A percentile compares a stretch with the other conserved stretches of the same genome.
phyloP scores from a whole-genome alignment of 2,888 invertebrate genomes.

The Lithophane semibrunnea region DNA sequence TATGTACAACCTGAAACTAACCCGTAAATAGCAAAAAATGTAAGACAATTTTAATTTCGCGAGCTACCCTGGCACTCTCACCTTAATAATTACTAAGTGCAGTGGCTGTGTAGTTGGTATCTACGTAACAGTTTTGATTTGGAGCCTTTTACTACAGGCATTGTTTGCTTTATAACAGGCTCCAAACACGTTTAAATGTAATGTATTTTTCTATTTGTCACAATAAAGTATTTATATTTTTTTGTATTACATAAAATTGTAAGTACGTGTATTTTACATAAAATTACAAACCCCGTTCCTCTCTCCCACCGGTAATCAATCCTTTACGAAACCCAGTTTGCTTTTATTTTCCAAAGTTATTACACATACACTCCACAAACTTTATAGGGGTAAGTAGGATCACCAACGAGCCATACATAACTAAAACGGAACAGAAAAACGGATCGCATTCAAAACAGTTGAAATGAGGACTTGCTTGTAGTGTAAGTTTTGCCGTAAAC shows the following conservation, averaged over 20 bases:
- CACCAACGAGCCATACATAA: constrained; percentile 41
- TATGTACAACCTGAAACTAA: too few species aligned
- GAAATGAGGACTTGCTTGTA: constrained; percentile 66
- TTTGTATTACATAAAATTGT: too few species aligned
- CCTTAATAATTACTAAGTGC: not conserved
- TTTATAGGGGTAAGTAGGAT: not conserved
- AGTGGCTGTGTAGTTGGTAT: not conserved
- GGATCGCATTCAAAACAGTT: constrained; percentile 62
- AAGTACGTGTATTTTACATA: too few species aligned
- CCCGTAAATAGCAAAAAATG: too few species aligned
- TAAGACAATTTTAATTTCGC: too few species aligned
- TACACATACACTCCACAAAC: constrained; percentile 10
- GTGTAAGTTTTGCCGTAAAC: constrained; percentile 72
- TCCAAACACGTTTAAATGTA: too few species aligned
- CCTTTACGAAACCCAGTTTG: not conserved
- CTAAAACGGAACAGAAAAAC: constrained; percentile 65
- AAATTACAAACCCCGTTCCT: not conserved
- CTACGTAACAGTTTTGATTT: not conserved
- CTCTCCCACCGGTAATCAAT: not conserved
- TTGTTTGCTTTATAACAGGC: too few species aligned
- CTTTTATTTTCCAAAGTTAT: not conserved
- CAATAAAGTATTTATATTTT: too few species aligned
- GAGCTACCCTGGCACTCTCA: too few species aligned
- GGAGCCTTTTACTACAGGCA: too few species aligned
- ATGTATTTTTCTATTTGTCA: too few species aligned